Conservation (phyloP, 2,113 vertebrate genomes). For the Saccopteryx bilineata region DNA sequence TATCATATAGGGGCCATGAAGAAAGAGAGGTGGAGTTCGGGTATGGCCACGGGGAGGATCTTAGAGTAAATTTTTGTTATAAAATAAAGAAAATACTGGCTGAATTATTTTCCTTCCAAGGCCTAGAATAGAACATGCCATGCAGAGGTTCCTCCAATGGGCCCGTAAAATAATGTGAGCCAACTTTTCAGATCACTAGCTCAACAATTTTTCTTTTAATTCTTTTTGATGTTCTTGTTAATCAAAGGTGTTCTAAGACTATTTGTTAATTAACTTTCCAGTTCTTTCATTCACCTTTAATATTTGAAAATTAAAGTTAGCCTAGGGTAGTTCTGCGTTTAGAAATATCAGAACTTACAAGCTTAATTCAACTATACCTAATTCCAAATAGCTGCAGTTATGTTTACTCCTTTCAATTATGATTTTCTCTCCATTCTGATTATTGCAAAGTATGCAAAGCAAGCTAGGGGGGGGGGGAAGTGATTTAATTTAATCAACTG, state of each 20-base stretch:
- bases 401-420: slow-evolving; percentile 69
- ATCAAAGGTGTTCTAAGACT: slow-evolving; percentile 40
- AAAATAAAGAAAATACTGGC: neutral
- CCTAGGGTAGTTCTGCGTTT: neutral
- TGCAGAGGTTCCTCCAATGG: neutral
- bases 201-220: neutral
- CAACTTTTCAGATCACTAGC: neutral
- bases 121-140: neutral
- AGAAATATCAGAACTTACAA: slow-evolving; percentile 19
- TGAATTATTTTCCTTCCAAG: neutral
- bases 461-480: slow-evolving; percentile 38
- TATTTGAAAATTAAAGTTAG: slow-evolving; percentile 47
- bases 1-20: neutral
- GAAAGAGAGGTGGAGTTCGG: neutral
- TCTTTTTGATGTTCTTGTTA: neutral
- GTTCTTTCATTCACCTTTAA: slow-evolving; percentile 23
- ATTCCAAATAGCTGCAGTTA: slow-evolving; percentile 59
- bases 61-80: neutral
- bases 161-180: neutral
- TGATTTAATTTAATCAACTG: slow-evolving; percentile 76
- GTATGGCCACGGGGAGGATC: neutral
- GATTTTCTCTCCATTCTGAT: slow-evolving; percentile 69
- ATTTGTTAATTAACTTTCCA: slow-evolving; percentile 45
- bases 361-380: slow-evolving; percentile 51
- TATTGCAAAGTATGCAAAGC: slow-evolving; percentile 78